Conservation (phyloP, 2,797 vertebrate genomes). For the Diceros bicornis region DNA sequence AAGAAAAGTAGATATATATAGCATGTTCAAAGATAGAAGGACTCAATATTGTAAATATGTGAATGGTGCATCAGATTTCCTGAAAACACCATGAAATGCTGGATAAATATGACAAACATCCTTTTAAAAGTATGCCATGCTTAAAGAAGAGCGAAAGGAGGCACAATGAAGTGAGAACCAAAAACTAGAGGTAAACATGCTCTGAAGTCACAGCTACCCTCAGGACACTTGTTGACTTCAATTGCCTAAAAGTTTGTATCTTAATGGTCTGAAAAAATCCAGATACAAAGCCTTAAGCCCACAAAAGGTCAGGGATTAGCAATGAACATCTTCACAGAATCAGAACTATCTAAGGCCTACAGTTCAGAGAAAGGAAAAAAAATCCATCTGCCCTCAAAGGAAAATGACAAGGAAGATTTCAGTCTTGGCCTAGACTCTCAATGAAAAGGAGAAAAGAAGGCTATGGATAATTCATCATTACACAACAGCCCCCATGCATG, state of each 20-base stretch:
- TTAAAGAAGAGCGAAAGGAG: not conserved
- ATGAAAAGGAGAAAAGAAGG: not conserved
- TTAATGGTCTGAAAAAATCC: not conserved
- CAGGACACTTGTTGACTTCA: not conserved
- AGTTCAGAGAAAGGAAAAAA: not conserved
- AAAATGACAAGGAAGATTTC: constrained; percentile 11
- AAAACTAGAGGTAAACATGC: not conserved
- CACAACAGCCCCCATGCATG: not conserved
- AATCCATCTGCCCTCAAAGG: not conserved
- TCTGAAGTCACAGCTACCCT: not conserved
- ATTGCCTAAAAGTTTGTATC: not conserved
- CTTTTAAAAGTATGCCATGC: not conserved
- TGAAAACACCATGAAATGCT: constrained; percentile 20
- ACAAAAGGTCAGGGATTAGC: not conserved
- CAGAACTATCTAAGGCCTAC: not conserved
- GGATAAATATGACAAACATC: not conserved
- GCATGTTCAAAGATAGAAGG: not conserved
- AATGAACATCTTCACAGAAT: constrained; percentile 28
- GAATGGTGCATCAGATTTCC: not conserved
- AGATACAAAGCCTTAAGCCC: not conserved
- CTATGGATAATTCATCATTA: not conserved
- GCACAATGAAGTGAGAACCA: not conserved
- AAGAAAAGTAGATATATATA: constrained; percentile 24
- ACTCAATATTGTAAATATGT: constrained; percentile 46
- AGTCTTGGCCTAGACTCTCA: not conserved